Evolutionary conservation across 2,888 invertebrate genomes (phyloP), one percentile per base, ranked within the genome.

Genomic region (Lochmaea capreae): DNA sequence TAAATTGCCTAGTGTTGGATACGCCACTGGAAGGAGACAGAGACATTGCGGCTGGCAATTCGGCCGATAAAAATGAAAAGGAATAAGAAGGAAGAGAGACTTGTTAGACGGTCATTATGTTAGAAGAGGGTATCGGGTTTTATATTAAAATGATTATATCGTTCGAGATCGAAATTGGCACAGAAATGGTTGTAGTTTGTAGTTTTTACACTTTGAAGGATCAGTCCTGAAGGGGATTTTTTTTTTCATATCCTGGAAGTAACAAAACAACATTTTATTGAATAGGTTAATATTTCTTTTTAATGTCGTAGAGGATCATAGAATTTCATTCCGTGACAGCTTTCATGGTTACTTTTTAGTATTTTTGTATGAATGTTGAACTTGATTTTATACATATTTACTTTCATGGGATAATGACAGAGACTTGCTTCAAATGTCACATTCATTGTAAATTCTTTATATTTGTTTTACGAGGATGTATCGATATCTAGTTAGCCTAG

Each of bases 141-240:
- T 67, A 63, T 63, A 42, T 61, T 61, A 61, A 61, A 61, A 61
- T 39, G 3, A 61, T 61, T 61, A 42, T 61, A 43, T 63, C 22
- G 62, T 63, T 18, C 18, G 16, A 43, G 11, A 63, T 43, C 42
- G 42, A 42, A 63, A 63, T 63, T 63, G 62, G 43, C 43, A 16
- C 43, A 43, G 62, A 12, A 12, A 42, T n/a, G 62, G 16, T 8
- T 16, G n/a, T 33, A 61, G 22, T 76, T 79, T 78, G 67, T 72
- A 69, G 77, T 80, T 80, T 80, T 75, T 85, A 87, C 87, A 93
- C 93, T 93, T n/a, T 94, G 94, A 93, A 92, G 18, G 16, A 18
- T 18, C 16, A 1, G 54, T 54, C 9, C 18, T 16, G 16, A 18
- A 8, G 16, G 52, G 1, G 16, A 52, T 52, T 46, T 46, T 22